Conservation (phyloP, 2,113 vertebrate species). For the Callaeas wilsoni region DNA sequence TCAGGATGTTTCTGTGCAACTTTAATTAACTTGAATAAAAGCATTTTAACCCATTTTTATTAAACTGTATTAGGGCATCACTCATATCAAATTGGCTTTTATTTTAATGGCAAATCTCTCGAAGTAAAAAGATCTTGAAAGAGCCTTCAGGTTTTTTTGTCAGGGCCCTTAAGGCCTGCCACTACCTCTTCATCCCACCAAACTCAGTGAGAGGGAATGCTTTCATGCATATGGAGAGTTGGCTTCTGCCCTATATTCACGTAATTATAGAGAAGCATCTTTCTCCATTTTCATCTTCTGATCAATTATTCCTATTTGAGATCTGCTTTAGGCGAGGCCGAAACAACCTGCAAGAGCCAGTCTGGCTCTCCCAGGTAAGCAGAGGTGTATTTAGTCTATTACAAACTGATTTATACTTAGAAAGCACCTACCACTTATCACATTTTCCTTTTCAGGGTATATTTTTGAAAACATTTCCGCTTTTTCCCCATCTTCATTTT, state of each 20-base stretch:
- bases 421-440: neutral
- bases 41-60: neutral
- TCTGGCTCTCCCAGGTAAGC: neutral
- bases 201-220: neutral
- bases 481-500: neutral
- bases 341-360: neutral
- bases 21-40: neutral
- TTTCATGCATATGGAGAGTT: neutral
- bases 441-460: neutral
- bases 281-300: neutral
- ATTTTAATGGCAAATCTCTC: neutral
- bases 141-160: neutral
- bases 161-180: neutral
- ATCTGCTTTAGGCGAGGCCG: neutral
- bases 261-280: neutral
- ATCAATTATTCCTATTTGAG: neutral
- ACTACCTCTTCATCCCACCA: neutral
- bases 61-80: neutral
- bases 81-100: neutral
- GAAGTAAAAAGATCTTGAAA: neutral
- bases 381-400: neutral
- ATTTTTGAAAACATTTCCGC: neutral
- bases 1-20: neutral
- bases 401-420: neutral
- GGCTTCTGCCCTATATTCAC: neutral